These are phyloP conservation scores for Akabosia matsudoensis DNA, from an alignment of 1,140 invertebrate species.

Conservation along the genomic window DNA sequence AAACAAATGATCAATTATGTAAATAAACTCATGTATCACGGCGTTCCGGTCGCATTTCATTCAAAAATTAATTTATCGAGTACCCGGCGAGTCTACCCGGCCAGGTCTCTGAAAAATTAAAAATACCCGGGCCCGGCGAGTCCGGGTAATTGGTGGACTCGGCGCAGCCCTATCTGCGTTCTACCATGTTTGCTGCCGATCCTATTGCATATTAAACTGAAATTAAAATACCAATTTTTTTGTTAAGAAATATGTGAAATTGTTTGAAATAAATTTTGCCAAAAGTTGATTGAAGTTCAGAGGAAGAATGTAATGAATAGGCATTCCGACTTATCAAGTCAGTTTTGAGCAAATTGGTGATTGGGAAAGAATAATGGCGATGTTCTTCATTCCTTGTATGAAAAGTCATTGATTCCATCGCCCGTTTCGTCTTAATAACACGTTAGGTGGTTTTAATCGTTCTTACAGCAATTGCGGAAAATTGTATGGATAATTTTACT, in stretches of 20 bases:
- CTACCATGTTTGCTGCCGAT: too few relatives aligned
- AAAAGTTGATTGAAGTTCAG: background rate
- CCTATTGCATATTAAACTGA: background rate
- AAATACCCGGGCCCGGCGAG: too few relatives aligned
- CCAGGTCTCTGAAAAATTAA: too few relatives aligned
- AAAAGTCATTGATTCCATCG: background rate
- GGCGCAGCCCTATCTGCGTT: too few relatives aligned
- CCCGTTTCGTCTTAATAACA: background rate
- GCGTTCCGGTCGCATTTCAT: too few relatives aligned
- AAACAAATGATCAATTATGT: too few relatives aligned
- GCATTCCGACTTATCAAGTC: background rate
- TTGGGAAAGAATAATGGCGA: too few relatives aligned
- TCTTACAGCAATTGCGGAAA: background rate
- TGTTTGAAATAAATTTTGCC: background rate
- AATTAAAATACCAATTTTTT: background rate
- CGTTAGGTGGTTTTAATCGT: background rate
- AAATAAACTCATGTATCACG: too few relatives aligned
- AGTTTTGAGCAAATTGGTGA: too few relatives aligned
- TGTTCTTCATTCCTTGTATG: background rate
- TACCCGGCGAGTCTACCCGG: too few relatives aligned
- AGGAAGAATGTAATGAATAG: background rate
- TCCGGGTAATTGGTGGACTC: too few relatives aligned
- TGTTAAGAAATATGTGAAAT: background rate
- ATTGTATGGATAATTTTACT: background rate
- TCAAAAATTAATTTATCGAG: too few relatives aligned